Conservation (phyloP, 2,797 vertebrate species). For the Capromys pilorides region DNA sequence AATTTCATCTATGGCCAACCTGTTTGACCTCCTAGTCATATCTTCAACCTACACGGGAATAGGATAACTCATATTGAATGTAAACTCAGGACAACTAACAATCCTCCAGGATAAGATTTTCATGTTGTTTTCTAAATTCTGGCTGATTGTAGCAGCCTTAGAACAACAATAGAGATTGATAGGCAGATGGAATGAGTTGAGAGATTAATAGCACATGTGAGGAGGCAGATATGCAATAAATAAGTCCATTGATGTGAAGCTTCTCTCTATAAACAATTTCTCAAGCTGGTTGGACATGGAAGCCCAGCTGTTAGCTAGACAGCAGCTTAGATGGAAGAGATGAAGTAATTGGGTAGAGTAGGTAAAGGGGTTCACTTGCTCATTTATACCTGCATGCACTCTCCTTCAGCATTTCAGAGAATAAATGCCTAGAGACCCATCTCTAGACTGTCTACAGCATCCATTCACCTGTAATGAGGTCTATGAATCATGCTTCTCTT, state of each 20-base stretch:
- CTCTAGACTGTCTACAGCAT: background rate
- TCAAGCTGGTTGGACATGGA: slow-evolving; percentile 8
- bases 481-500: slow-evolving; percentile 62
- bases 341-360: slow-evolving; percentile 33
- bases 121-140: slow-evolving; percentile 62
- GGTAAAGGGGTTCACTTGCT: slow-evolving; percentile 28
- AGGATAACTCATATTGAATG: slow-evolving; percentile 36
- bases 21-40: background rate
- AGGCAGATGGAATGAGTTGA: slow-evolving; percentile 40
- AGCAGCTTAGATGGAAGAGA: background rate
- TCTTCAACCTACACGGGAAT: background rate
- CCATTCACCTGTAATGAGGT: slow-evolving; percentile 61
- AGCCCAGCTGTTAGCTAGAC: background rate
- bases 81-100: background rate
- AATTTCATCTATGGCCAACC: background rate
- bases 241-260: slow-evolving; percentile 27
- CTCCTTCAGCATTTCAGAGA: slow-evolving; percentile 47
- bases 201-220: slow-evolving; percentile 53
- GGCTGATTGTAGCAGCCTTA: slow-evolving; percentile 26
- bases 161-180: slow-evolving; percentile 42
- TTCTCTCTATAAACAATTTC: background rate
- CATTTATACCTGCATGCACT: slow-evolving; percentile 30
- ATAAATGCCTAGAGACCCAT: slow-evolving; percentile 37
- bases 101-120: slow-evolving; percentile 41
- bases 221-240: slow-evolving; percentile 31